Base-by-base conservation (phyloP, 2,888 invertebrate genomes). In the Pyralis farinalis region DNA sequence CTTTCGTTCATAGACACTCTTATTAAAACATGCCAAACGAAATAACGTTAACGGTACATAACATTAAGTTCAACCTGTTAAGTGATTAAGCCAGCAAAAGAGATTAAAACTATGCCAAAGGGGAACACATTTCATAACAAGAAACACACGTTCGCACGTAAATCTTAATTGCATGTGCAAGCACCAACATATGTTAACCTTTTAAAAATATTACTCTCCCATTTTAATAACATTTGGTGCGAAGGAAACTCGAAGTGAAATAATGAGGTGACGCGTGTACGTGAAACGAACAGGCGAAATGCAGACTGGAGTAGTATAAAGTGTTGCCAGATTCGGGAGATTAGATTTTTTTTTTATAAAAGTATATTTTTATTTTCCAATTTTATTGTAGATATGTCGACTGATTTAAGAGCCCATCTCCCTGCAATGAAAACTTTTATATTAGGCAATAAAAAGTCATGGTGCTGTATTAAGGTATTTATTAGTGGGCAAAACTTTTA, bases 141-240 rank as follows among this genome's bases (percentile, higher is more conserved):
- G 62, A 58, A 58, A 54, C 58, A 63, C 52, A 61, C 63, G 58
- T 55, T 25, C n/a, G 7, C 25, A 25, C 25, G 63, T 49, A 63
- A 61, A 68, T 72, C 71, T 73, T 78, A 81, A 81, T 79, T 79
- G 76, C 77, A 66, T 45, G 53, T 48, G 57, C 63, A 58, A 62
- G 70, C 63, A 61, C 60, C 68, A 25, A 27, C 38, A 22, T 60
- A 58, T 65, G 68, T 62, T 67, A 54, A 61, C 63, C 60, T 72
- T 74, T 79, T 71, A 66, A 77, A 80, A 79, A 75, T 76, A 78
- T 80, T 75, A 78, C 78, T 79, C 59, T 71, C 70, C 56, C 74
- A 63, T 80, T 81, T 84, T 74, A 78, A 81, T 77, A 78, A 70
- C 65, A 75, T 81, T 73, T 74, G 64, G 61, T 58, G 51, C 42